phyloP scores from a whole-genome alignment of 2,113 vertebrate species.

The Nesogale talazaci region DNA sequence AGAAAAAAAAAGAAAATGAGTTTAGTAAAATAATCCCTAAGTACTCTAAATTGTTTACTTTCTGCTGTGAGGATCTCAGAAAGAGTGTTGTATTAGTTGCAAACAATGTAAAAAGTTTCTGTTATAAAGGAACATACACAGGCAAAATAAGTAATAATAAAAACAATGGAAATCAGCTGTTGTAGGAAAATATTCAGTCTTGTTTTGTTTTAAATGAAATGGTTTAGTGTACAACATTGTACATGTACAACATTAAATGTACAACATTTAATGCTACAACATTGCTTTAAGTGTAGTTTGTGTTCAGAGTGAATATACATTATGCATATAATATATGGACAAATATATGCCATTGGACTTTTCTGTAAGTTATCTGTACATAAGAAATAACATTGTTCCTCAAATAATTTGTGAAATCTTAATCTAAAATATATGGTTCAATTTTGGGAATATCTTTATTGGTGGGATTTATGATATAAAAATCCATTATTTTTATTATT shows the following conservation, averaged over 20 bases:
- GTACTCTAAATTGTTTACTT: conserved; percentile 69
- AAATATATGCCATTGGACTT: background rate
- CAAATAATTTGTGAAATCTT: background rate
- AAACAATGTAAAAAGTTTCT: background rate
- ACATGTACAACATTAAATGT: no score
- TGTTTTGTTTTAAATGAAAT: conserved; percentile 19
- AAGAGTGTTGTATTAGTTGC: background rate
- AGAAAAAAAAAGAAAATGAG: no score
- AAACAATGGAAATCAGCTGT: conserved; percentile 16
- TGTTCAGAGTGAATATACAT: background rate
- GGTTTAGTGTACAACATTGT: background rate
- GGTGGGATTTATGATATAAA: conserved; percentile 6
- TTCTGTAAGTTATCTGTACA: background rate
- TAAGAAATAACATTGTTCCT: no score
- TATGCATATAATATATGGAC: no score
- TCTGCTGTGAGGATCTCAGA: background rate
- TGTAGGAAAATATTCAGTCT: background rate
- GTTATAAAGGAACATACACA: background rate
- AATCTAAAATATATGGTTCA: conserved; percentile 6
- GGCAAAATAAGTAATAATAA: background rate
- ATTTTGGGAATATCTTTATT: background rate
- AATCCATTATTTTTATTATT: background rate
- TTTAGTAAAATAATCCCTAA: conserved; percentile 67
- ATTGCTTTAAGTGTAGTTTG: conserved; percentile 5
- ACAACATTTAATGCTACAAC: no score